These are phyloP conservation scores for Talpa occidentalis DNA, from an alignment of 2,113 vertebrate species.

Conservation along the genomic window DNA sequence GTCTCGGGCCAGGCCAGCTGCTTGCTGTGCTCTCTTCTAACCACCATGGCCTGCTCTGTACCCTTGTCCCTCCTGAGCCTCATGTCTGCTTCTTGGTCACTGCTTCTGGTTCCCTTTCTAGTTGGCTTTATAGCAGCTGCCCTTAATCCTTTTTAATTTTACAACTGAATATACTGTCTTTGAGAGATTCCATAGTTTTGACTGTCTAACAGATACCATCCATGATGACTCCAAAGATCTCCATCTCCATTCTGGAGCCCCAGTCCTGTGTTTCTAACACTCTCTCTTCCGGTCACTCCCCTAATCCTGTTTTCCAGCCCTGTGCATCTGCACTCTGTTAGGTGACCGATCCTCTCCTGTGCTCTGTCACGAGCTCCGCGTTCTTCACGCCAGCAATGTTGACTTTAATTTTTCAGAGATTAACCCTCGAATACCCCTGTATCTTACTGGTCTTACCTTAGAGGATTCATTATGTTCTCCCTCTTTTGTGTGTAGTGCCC, in stretches of 20 bases:
- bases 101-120: background rate
- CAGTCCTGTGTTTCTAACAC: background rate
- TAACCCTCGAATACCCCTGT: background rate
- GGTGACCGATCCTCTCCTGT: background rate
- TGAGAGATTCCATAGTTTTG: background rate
- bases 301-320: background rate
- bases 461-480: background rate
- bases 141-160: background rate
- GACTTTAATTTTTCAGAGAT: background rate
- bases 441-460: background rate
- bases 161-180: background rate
- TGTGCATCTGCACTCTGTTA: background rate
- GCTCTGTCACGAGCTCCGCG: background rate
- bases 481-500: background rate
- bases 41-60: background rate
- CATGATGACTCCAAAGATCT: background rate
- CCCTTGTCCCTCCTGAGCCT: background rate
- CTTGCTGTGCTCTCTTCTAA: background rate
- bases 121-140: background rate
- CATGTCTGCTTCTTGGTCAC: background rate
- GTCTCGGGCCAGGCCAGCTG: background rate
- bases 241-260: background rate
- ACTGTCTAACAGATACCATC: background rate
- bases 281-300: background rate
- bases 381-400: background rate